Evolutionary conservation across 2,888 invertebrate genomes (phyloP).

Genomic region (Rapana venosa): DNA sequence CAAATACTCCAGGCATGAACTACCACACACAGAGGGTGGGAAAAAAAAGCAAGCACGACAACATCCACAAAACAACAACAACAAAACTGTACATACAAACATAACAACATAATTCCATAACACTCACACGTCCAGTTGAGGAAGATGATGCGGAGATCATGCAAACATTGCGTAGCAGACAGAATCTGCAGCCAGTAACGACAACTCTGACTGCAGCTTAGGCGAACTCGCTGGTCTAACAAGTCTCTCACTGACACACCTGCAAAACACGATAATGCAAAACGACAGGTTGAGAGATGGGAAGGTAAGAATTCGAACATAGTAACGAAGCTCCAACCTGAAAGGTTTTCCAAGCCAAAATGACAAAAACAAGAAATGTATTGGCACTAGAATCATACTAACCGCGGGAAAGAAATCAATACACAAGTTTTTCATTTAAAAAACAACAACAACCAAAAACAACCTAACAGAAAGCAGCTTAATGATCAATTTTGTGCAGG

Average conservation of each 20-base stretch:
- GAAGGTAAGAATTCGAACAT: background rate
- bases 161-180: background rate
- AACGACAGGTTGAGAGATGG: background rate
- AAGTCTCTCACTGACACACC: conserved; percentile 29
- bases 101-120: background rate
- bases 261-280: background rate
- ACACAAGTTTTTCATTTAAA: background rate
- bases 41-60: too few species aligned
- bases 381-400: too few species aligned
- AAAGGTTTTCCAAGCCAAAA: background rate
- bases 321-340: background rate
- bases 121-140: conserved; percentile 41
- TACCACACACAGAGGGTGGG: too few species aligned
- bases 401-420: background rate
- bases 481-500: too few species aligned
- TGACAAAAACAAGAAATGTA: background rate
- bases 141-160: conserved; percentile 15
- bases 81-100: too few species aligned
- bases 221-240: background rate
- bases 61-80: too few species aligned
- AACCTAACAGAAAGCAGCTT: too few species aligned
- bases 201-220: background rate
- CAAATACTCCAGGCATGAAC: background rate
- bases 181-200: conserved; percentile 32
- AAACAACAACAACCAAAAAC: too few species aligned